These are phyloP conservation scores for Chlorops oryzae DNA, from an alignment of 1,140 invertebrate species.

Conservation along the genomic window DNA sequence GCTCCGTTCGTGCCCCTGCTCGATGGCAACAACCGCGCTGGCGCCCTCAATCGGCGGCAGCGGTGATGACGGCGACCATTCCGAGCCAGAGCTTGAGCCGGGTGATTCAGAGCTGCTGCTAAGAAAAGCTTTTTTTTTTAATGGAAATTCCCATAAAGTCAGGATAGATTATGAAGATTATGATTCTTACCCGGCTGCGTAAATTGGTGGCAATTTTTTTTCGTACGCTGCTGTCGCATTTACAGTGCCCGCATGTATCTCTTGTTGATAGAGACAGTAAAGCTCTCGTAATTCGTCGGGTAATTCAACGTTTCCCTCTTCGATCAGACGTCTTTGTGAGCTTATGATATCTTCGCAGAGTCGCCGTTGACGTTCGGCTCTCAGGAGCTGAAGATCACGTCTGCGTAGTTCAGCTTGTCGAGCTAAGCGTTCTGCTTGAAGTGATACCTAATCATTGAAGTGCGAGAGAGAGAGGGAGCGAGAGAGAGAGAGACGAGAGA, in stretches of 20 bases:
- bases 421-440: conserved; percentile 78
- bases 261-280: conserved; percentile 79
- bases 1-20: no score
- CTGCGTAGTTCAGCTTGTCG: conserved; percentile 78
- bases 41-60: conserved; percentile 36
- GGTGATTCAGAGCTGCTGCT: conserved; percentile 38
- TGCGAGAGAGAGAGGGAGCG: no score
- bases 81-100: conserved; percentile 44
- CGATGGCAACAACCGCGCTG: no score
- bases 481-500: no score
- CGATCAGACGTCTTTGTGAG: conserved; percentile 76
- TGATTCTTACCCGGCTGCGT: conserved; percentile 40
- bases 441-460: no score
- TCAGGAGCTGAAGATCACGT: conserved; percentile 72
- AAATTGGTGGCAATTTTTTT: conserved; percentile 44
- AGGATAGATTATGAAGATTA: not conserved
- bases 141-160: not conserved
- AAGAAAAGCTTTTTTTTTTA: no score
- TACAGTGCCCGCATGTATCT: conserved; percentile 63
- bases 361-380: conserved; percentile 76
- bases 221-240: conserved; percentile 38
- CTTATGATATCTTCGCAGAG: conserved; percentile 89
- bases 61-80: conserved; percentile 45
- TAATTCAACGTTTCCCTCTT: conserved; percentile 63
- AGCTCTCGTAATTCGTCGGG: conserved; percentile 76